Evolutionary conservation across 1,140 invertebrate genomes (phyloP), one percentile per base, ranked within the genome.

Genomic region (Diorhabda carinulata): DNA sequence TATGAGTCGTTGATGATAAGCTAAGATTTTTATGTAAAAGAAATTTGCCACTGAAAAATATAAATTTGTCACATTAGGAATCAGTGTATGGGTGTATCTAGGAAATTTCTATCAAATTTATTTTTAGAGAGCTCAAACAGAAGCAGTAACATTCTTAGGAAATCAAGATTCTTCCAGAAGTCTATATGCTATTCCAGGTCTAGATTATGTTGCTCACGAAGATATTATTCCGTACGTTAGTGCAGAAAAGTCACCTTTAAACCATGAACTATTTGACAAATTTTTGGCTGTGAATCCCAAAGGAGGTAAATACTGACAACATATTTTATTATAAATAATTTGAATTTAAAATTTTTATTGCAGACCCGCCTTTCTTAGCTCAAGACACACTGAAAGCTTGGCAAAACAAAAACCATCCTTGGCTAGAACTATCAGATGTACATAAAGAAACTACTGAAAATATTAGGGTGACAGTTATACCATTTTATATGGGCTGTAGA

Each of bases 401-500:
- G 96, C 96, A 98, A 82, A 94, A 98, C 76, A 97, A 96, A 79
- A 98, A 98, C 84, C 95, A 98, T 83, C 95, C 96, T 0, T 98
- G 96, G 96, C 80, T 98, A 56, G 94, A 98, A 79, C 83, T 98
- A 61, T 96, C 95, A 45, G 95, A 98, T 84, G 96, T 99, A n/a
- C 95, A 98, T 80, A 93, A 95, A 79, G 95, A 98, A 85, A 98
- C 95, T 0, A 98, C 97, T 0, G 95, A 98, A 82, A 92, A 93
- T 81, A 91, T 98, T 72, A 84, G 96, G 25, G 91, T 99, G 4
- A 99, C 97, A 6, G 97, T 98, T 3, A 98, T 98, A 81, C 97
- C 97, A 3, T 98, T 98, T 83, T 98, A 97, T 79, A 96, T 97
- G 92, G 95, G 95, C 43, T 96, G 92, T 76, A 86, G 95, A 73